Evolutionary conservation across 2,797 vertebrate species (phyloP).

Genomic region (Rhynchotus rufescens): DNA sequence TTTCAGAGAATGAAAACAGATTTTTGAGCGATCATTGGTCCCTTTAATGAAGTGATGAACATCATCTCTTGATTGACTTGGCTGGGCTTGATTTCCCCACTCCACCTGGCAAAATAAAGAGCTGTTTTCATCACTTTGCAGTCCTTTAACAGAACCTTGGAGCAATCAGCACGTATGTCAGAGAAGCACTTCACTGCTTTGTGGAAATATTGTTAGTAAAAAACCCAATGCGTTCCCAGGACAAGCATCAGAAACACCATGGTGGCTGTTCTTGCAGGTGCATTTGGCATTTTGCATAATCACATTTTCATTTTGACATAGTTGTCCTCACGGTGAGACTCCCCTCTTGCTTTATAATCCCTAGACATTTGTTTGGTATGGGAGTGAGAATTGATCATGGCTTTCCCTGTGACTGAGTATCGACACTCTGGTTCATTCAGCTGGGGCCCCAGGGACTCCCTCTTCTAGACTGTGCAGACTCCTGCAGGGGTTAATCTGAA

Average conservation of each 20-base stretch:
- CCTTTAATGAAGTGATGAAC: not conserved
- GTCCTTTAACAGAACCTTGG: not conserved
- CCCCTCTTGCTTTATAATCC: slow-evolving; percentile 14
- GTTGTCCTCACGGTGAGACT: slow-evolving; percentile 26
- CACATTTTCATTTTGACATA: slow-evolving; percentile 55
- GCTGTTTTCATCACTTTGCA: not conserved
- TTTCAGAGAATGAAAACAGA: not conserved
- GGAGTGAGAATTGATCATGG: not conserved
- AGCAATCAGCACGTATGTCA: not conserved
- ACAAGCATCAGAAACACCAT: not conserved
- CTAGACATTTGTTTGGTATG: not conserved
- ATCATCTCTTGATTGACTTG: not conserved
- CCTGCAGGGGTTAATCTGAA: not conserved
- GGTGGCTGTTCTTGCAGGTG: slow-evolving; percentile 19
- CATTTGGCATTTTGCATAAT: slow-evolving; percentile 16
- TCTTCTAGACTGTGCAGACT: not conserved
- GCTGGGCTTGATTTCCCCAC: not conserved
- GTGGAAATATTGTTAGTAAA: not conserved
- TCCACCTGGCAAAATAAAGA: not conserved
- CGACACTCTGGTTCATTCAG: not conserved
- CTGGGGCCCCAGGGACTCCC: not conserved
- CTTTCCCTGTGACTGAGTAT: not conserved
- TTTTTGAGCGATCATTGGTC: not conserved
- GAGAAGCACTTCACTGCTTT: not conserved
- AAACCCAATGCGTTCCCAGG: not conserved